Conservation (phyloP, 1,140 invertebrate genomes). For the Cardiocondyla obscurior region DNA sequence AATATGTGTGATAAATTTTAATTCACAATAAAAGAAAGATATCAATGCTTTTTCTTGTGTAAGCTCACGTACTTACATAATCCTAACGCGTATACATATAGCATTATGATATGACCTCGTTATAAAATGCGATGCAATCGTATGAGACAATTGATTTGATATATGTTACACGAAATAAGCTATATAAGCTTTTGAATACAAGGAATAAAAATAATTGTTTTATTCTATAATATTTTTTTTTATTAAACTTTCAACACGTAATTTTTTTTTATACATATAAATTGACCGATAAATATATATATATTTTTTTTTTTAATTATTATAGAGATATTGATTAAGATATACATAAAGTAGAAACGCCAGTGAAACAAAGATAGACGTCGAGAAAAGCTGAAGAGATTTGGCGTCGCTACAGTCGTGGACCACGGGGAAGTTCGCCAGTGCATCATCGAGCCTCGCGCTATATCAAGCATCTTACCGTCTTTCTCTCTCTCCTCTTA, state of each 20-base stretch:
- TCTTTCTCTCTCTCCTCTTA: constrained; percentile 49
- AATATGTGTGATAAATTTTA: too few relatives aligned
- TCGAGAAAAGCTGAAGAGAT: constrained; percentile 56
- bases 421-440: constrained; percentile 65
- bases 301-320: not conserved
- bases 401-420: constrained; percentile 69
- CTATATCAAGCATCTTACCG: constrained; percentile 76
- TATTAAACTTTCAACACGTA: not conserved
- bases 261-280: not conserved
- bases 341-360: not conserved
- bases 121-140: not conserved
- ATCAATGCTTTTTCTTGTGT: not conserved
- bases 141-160: constrained; percentile 17
- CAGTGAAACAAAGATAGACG: constrained; percentile 60
- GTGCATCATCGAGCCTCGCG: constrained; percentile 74
- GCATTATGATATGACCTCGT: constrained; percentile 4
- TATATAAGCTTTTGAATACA: constrained; percentile 31
- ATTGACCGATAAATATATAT: not conserved
- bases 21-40: not conserved
- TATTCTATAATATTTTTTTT: not conserved
- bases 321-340: too few relatives aligned
- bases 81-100: not conserved
- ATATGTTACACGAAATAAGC: not conserved
- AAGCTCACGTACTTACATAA: not conserved
- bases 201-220: not conserved